Evolutionary conservation across 2,797 vertebrate species (phyloP), one percentile per base, ranked within the genome.

Genomic region (Pangasius djambal): DNA sequence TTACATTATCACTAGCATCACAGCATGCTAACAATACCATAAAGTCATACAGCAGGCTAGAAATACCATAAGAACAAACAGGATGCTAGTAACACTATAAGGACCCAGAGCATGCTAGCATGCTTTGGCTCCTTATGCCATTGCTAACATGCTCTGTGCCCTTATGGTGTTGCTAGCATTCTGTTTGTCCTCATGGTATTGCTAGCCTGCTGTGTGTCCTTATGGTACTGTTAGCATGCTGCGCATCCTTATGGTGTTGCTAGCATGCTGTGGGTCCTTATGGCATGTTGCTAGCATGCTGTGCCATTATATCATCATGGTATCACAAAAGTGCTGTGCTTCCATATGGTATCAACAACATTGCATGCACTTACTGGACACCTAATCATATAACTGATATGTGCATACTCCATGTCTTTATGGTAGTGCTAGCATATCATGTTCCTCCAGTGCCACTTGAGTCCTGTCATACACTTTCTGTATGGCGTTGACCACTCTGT

Each of bases 341-440:
- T 31, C 20, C 15, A 28, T 61, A 20, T 72, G 63, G 18, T 79
- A 79, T 50, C 22, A 20, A 37, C 65, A 74, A 69, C 67, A 70
- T 12, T 69, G 78, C 8, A 44, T 83, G 37, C 59, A 63, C 22
- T 25, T 84, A 5, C 40, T 85, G 83, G 63, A 34, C 16, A 84
- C 28, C 16, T 84, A 20, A 69, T 67, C 25, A 34, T 16, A 16
- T 40, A 5, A 40, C 10, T 2, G 5, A 6, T 15, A 61, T 67
- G 3, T 28, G 34, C 50, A 25, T 1, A 57, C 4, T 72, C 13
- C 16, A 4, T 1, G 10, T 81, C 86, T 83, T 81, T 89, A 98
- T 10, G 97, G 97, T 92, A 98, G 89, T 40, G 96, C 95, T 93
- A 97, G 93, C 96, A 98, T 97, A 72, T 90, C 77, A 0, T 96